Base-by-base conservation (phyloP, 2,888 invertebrate species). In the Carterocephalus palaemon region DNA sequence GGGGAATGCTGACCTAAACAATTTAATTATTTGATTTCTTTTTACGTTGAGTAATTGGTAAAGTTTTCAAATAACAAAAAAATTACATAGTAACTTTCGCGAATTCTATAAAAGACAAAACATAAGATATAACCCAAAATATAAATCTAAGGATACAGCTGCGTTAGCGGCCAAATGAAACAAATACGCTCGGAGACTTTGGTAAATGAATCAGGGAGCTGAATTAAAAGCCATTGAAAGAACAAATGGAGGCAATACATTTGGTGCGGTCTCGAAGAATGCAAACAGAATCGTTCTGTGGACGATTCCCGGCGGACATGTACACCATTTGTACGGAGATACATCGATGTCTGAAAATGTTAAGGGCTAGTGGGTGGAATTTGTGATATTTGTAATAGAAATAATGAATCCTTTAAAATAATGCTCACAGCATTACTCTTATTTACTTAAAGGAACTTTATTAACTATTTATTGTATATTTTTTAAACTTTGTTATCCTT, bases 211-310 rank as follows among this genome's bases (percentile, higher is more conserved):
- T 36, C 43, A 43, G 36, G 34, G 42, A 34, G 20, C 42, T 42
- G 26, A 52, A 54, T 54, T 54, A 47, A 54, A 49, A 49, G 46
- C 48, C 49, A 53, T 52, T 42, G 53, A 50, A 45, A 42, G 48
- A 46, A 51, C 47, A 51, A 51, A 54, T 48, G 54, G 52, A 51
- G 49, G 49, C 53, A 43, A 54, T 56, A 50, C 51, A 47, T 52
- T 50, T 41, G 51, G 41, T 50, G 51, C 43, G 43, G 43, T 43
- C 36, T 32, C 15, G 22, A 43, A 29, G 45, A 45, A 45, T 45
- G 45, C 45, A 45, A 45, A 45, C 31, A 37, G 29, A 45, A 28
- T 31, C 24, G 45, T 37, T 24, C 34, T 20, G 23, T 9, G 17
- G 43, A 37, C 31, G 36, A 28, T 10, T 42, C 37, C 43, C 36